Base-by-base conservation (phyloP, 2,113 vertebrate genomes). In the Lepisosteus oculatus region DNA sequence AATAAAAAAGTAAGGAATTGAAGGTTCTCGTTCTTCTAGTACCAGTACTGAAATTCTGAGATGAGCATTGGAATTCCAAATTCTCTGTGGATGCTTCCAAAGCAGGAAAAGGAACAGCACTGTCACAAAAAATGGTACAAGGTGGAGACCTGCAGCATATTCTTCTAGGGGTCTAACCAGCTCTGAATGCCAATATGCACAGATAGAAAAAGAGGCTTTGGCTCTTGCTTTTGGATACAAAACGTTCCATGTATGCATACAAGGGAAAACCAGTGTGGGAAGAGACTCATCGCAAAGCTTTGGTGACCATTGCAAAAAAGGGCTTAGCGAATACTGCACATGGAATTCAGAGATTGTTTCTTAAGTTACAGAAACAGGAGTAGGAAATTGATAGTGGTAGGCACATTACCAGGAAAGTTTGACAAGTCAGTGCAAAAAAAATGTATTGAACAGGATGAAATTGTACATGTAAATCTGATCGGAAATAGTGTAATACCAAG, bases 201-300 rank as follows among this genome's bases (percentile, higher is more conserved):
- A 71, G 44, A 71, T 71, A n/a, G 69, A 71, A 51, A 70, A 70
- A 70, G 68, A 70, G 56, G 68, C 68, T 44, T 56, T 70, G 44
- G 55, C 13, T 5, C 56, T 63, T 14, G 42, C 43, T 6, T 71
- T 47, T 51, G 43, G 42, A 51, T 71, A 59, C 15, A 14, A 71
- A 44, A 71, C 51, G 63, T 71, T 3, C 17, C 59, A 71, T 71
- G 57, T 71, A 6, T 62, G 45, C 69, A 2, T 71, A 15, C 47
- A 63, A 5, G 42, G 57, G 4, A 61, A 17, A 45, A 11, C 12
- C 45, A 68, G 67, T 68, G 6, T 29, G 67, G 67, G 67, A 4
- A n/a, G 42, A 63, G 51, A 71, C 69, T 14, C 57, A 71, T 61
- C 55, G 61, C 43, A 70, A 70, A 61, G 55, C 69, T 14, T 43